Evolutionary conservation across 1,140 invertebrate species (phyloP).

Genomic region (Pachypsylla venusta): DNA sequence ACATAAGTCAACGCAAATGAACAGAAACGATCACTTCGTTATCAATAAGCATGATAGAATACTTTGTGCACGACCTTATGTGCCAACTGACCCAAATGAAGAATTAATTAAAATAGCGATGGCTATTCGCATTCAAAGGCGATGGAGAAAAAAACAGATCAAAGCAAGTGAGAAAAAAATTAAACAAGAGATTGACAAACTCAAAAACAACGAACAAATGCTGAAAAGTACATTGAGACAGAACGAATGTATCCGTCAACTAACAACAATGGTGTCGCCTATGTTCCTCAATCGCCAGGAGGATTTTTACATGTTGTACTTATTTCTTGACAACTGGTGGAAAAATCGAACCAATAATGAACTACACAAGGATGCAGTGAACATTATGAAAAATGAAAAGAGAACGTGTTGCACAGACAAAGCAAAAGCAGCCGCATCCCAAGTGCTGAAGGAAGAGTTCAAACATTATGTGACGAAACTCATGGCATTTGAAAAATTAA

Average conservation of each 20-base stretch:
- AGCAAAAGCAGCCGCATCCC: background rate
- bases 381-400: background rate
- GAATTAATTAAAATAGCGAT: background rate
- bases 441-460: background rate
- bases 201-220: background rate
- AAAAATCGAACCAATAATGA: background rate
- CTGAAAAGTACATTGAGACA: background rate
- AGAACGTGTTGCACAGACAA: background rate
- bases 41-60: background rate
- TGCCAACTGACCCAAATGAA: background rate
- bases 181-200: background rate
- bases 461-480: background rate
- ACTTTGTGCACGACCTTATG: background rate
- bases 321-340: background rate
- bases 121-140: background rate
- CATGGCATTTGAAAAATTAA: background rate
- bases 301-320: background rate
- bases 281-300: background rate
- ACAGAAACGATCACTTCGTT: background rate
- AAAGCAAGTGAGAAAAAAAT: background rate
- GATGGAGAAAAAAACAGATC: background rate
- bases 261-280: background rate
- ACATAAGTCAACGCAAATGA: background rate
- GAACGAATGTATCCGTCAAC: background rate
- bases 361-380: background rate